Percentiles rank a stretch among this genome's conserved stretches.
phyloP scores from a whole-genome alignment of 2,797 vertebrate genomes.

The Octomys mimax region DNA sequence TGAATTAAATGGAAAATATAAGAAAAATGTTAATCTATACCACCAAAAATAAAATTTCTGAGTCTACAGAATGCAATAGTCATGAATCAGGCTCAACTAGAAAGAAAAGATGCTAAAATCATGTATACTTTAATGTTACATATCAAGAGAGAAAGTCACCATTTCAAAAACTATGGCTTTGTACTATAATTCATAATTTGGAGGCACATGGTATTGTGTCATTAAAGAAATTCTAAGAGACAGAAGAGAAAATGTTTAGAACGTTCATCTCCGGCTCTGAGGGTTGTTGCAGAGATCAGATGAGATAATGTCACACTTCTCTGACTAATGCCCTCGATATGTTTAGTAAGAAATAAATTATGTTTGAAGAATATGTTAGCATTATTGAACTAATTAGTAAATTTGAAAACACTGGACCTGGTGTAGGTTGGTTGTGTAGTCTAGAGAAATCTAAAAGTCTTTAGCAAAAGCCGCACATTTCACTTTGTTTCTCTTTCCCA shows the following conservation, averaged over 20 bases:
- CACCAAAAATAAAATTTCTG: constrained; percentile 11
- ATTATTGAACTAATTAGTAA: neutral
- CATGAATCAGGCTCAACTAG: neutral
- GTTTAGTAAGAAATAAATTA: neutral
- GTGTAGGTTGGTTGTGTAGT: neutral
- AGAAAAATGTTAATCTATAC: neutral
- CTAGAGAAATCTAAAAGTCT: neutral
- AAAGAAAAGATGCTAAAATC: neutral
- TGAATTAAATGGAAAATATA: neutral
- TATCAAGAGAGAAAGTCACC: neutral
- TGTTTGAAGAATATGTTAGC: neutral
- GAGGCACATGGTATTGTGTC: neutral
- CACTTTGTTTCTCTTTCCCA: neutral
- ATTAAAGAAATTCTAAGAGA: neutral
- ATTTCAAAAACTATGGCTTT: neutral
- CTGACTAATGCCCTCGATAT: neutral
- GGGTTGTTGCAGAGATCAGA: neutral
- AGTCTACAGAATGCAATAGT: neutral
- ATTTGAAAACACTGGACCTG: neutral
- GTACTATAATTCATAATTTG: neutral
- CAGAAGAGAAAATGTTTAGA: neutral
- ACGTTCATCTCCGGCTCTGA: neutral
- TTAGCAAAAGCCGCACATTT: neutral
- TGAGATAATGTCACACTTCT: neutral
- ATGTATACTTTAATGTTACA: neutral